Percentiles rank a stretch among this genome's conserved stretches.
These are phyloP conservation scores for Tribolium castaneum DNA, from an alignment of 1,140 invertebrate genomes.

Conservation along the genomic window DNA sequence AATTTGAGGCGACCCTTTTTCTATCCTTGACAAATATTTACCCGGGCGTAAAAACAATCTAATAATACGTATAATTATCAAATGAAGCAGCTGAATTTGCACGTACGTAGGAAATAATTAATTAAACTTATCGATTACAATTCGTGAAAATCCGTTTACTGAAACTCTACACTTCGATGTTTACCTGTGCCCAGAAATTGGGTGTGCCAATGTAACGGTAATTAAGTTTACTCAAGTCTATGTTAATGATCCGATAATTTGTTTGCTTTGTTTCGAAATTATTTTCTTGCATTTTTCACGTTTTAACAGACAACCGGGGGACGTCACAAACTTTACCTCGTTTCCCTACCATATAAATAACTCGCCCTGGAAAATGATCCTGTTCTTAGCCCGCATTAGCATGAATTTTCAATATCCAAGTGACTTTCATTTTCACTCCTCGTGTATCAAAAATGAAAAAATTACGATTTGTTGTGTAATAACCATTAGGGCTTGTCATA, in stretches of 20 bases:
- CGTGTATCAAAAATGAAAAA: not conserved
- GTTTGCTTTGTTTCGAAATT: not conserved
- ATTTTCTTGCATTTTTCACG: not conserved
- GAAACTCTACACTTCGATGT: slow-evolving; percentile 18
- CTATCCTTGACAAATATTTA: not conserved
- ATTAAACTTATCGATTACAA: slow-evolving; percentile 28
- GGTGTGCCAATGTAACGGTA: slow-evolving; percentile 29
- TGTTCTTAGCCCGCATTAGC: slow-evolving; percentile 8
- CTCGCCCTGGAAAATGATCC: slow-evolving; percentile 4
- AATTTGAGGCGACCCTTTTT: not conserved
- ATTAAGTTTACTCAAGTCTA: slow-evolving; percentile 30
- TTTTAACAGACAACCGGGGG: not conserved
- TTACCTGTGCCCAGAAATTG: slow-evolving; percentile 23
- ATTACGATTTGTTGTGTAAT: not conserved
- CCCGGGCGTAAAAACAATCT: not conserved
- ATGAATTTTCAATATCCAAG: slow-evolving; percentile 18
- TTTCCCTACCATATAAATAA: slow-evolving; percentile 3
- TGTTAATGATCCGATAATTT: slow-evolving; percentile 34
- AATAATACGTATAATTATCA: not conserved
- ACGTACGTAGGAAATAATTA: slow-evolving; percentile 1
- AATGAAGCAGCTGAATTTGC: not conserved
- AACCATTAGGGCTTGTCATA: not conserved
- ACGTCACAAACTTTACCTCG: not conserved
- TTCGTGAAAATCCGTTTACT: slow-evolving; percentile 25
- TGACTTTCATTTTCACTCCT: slow-evolving; percentile 5